Percentiles rank a stretch among this genome's conserved stretches.
These are phyloP conservation scores for Callospermophilus lateralis DNA, from an alignment of 2,113 vertebrate species.

Conservation along the genomic window DNA sequence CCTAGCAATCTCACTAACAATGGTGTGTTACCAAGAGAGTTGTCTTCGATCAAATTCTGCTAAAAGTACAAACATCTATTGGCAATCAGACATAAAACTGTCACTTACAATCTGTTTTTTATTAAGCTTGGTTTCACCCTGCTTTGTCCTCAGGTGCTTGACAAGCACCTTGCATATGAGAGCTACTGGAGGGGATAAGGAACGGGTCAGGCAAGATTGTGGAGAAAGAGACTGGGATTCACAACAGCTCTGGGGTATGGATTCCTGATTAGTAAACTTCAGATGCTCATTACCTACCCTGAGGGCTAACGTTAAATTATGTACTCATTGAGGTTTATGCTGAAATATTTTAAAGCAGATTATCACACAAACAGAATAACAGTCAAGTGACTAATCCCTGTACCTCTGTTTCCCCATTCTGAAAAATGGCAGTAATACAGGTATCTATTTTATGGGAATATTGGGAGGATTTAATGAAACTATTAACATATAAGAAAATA, in stretches of 20 bases:
- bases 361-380: background rate
- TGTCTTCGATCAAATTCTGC: background rate
- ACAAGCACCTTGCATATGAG: background rate
- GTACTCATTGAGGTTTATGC: background rate
- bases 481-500: background rate
- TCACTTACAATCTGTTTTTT: background rate
- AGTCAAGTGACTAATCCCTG: background rate
- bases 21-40: background rate
- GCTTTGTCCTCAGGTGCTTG: background rate
- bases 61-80: background rate
- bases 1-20: background rate
- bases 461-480: background rate
- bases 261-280: background rate
- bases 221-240: background rate
- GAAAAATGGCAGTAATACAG: background rate
- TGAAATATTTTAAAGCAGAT: background rate
- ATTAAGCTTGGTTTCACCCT: background rate
- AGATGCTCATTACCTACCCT: background rate
- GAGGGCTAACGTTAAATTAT: background rate
- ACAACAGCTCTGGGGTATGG: rapidly evolving
- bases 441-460: background rate
- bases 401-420: background rate
- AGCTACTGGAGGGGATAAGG: background rate
- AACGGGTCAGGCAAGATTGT: background rate
- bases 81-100: background rate